Percentiles rank a stretch among this genome's conserved stretches.
These are phyloP conservation scores for Axea sp. DNA, from an alignment of 2,888 invertebrate genomes.

Conservation along the genomic window DNA sequence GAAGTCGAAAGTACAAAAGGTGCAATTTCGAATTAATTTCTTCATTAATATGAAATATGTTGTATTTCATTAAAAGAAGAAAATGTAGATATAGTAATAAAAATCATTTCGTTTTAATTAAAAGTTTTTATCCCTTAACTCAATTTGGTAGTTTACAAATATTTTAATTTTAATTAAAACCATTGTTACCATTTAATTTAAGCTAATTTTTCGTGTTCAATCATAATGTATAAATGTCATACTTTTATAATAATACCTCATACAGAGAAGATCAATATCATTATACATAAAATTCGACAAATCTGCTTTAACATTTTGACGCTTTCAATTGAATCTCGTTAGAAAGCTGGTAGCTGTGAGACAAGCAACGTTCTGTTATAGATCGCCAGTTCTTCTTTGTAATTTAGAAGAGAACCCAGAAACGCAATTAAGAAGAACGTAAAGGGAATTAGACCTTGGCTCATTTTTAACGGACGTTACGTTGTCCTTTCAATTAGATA, in stretches of 20 bases:
- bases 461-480: constrained; percentile 56
- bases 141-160: no score
- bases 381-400: constrained; percentile 58
- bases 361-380: constrained; percentile 55
- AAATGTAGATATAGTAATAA: no score
- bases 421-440: constrained; percentile 63
- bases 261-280: constrained; percentile 1
- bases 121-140: no score
- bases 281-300: constrained; percentile 6
- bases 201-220: no score
- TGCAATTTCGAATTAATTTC: no score
- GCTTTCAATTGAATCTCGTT: constrained; percentile 30
- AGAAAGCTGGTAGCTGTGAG: constrained; percentile 31
- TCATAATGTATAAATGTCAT: no score
- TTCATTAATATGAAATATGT: no score
- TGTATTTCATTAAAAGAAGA: no score
- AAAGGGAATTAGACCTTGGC: constrained; percentile 56
- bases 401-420: constrained; percentile 63
- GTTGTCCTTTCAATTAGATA: constrained; percentile 59
- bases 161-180: no score
- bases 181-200: no score
- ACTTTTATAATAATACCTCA: no score
- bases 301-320: constrained; percentile 42
- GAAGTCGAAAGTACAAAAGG: background rate
- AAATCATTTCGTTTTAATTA: no score